A percentile compares a stretch with the other conserved stretches of the same genome.
phyloP scores from a whole-genome alignment of 2,888 invertebrate genomes.

The Ormyrus thymus region DNA sequence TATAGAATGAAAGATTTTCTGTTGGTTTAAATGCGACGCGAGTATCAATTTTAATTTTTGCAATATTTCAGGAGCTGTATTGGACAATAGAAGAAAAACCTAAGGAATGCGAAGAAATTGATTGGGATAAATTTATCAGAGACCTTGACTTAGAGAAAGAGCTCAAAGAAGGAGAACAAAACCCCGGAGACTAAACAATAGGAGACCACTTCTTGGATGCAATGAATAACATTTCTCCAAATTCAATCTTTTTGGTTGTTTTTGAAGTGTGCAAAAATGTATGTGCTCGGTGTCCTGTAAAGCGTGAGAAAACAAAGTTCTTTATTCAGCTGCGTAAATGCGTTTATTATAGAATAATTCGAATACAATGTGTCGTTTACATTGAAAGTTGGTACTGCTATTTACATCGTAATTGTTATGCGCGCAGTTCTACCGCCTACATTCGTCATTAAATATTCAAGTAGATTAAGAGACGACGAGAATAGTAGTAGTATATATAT shows the following conservation, averaged over 20 bases:
- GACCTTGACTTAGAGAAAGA: slow-evolving; percentile 74
- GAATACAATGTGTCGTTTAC: slow-evolving; percentile 56
- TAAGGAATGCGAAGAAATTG: slow-evolving; percentile 72
- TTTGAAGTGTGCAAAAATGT: background rate
- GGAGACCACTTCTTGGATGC: too few relatives aligned
- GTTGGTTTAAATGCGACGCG: too few relatives aligned
- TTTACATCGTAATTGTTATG: slow-evolving; percentile 54
- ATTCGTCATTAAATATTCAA: slow-evolving; percentile 45
- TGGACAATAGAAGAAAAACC: slow-evolving; percentile 75
- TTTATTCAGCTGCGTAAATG: slow-evolving; percentile 39
- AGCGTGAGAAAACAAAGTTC: slow-evolving; percentile 1
- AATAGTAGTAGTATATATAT: slow-evolving; percentile 15
- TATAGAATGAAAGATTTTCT: background rate
- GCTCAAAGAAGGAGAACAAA: slow-evolving; percentile 3
- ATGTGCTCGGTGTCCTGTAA: background rate
- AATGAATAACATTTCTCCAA: too few relatives aligned
- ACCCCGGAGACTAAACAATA: background rate
- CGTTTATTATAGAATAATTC: slow-evolving; percentile 55
- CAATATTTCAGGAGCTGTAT: slow-evolving; percentile 68
- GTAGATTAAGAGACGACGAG: slow-evolving; percentile 24
- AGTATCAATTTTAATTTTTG: slow-evolving; percentile 23
- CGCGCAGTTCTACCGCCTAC: slow-evolving; percentile 41
- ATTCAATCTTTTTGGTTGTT: background rate
- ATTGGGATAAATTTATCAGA: slow-evolving; percentile 76
- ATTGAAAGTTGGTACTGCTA: slow-evolving; percentile 55